phyloP scores from a whole-genome alignment of 2,797 vertebrate species.

The Adrianichthys oophorus region DNA sequence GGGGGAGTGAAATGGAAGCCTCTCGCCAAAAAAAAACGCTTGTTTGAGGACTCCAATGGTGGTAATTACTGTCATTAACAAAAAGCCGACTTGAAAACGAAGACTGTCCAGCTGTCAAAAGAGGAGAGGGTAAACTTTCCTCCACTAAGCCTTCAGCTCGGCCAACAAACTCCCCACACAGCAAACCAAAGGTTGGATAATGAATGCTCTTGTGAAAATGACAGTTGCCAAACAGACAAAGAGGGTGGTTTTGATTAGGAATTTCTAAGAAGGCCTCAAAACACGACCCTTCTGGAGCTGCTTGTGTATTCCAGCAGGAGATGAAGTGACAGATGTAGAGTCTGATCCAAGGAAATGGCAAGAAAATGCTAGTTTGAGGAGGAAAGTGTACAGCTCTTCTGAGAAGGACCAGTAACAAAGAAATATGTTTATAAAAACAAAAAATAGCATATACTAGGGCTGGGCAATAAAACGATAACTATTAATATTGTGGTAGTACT shows the following conservation, averaged over 20 bases:
- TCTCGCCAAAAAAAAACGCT: slow-evolving; percentile 33
- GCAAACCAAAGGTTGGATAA: slow-evolving; percentile 6
- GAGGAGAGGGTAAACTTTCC: slow-evolving; percentile 4
- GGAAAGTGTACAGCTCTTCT: no score
- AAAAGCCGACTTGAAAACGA: slow-evolving; percentile 23
- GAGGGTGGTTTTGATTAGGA: background rate
- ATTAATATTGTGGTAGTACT: no score
- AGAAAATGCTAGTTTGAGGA: no score
- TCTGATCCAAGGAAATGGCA: no score
- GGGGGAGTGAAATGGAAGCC: slow-evolving; percentile 28
- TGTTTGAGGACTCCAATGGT: slow-evolving; percentile 37
- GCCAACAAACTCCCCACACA: background rate
- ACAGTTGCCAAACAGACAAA: background rate
- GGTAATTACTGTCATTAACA: slow-evolving; percentile 53
- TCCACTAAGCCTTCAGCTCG: accelerated
- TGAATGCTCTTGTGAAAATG: slow-evolving; percentile 5
- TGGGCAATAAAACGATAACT: no score
- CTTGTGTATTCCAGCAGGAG: no score
- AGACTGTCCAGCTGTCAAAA: slow-evolving; percentile 27
- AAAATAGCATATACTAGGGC: no score
- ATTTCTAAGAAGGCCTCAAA: background rate
- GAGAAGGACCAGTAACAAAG: no score
- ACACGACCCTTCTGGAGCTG: background rate
- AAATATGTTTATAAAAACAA: no score
- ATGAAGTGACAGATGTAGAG: no score